Evolutionary conservation across 2,888 invertebrate species (phyloP).

Genomic region (Apomyelois bistriatella): DNA sequence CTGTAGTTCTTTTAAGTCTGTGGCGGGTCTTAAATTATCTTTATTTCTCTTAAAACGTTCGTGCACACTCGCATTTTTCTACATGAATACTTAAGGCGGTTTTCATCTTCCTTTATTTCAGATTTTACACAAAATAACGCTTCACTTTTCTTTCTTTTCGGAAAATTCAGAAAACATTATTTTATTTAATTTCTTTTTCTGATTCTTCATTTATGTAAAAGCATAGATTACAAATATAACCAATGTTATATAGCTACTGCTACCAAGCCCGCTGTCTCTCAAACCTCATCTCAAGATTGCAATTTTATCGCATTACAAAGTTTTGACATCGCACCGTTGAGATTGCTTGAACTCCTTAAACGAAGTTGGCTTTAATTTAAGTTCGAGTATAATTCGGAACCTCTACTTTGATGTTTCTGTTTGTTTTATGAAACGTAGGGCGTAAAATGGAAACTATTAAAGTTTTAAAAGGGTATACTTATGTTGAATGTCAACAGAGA

Average conservation of each 20-base stretch:
- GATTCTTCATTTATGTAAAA: too few species aligned
- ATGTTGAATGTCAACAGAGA: too few species aligned
- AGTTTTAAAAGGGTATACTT: too few species aligned
- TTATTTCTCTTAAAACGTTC: neutral
- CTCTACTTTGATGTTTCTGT: slow-evolving; percentile 28
- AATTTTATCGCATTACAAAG: slow-evolving; percentile 22
- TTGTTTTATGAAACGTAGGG: neutral
- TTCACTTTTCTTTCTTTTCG: too few species aligned
- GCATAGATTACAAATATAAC: too few species aligned
- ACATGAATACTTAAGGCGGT: neutral
- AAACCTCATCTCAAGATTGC: neutral
- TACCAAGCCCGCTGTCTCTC: neutral
- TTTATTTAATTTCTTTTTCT: too few species aligned
- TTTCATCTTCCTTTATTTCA: too few species aligned
- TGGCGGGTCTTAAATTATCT: neutral
- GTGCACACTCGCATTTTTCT: neutral
- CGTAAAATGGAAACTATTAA: neutral
- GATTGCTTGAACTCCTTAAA: neutral
- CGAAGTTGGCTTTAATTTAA: slow-evolving; percentile 3
- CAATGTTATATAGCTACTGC: neutral
- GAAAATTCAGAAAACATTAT: too few species aligned
- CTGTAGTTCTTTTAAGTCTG: too few species aligned
- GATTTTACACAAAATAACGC: too few species aligned
- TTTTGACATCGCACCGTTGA: slow-evolving; percentile 1
- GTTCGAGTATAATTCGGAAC: slow-evolving; percentile 22